A percentile compares a stretch with the other conserved stretches of the same genome.
phyloP scores from a whole-genome alignment of 2,888 invertebrate species.

The Julus scanicus region DNA sequence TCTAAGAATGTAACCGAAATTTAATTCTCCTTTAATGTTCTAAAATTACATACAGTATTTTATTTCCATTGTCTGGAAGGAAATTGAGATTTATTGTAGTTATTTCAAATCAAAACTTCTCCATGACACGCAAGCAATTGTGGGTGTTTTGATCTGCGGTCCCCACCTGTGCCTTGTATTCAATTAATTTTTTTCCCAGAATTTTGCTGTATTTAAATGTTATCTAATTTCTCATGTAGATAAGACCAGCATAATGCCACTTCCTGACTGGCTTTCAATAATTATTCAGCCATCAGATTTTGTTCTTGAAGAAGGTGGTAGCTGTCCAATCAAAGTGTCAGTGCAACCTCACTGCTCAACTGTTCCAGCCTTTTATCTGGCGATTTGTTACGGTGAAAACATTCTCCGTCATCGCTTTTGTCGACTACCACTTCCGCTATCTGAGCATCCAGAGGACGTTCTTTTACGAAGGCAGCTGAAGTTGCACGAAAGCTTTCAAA shows the following conservation, averaged over 20 bases:
- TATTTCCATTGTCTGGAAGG: too few relatives aligned
- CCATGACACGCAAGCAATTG: too few relatives aligned
- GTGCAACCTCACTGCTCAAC: neutral
- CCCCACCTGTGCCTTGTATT: too few relatives aligned
- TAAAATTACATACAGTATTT: too few relatives aligned
- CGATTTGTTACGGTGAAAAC: slow-evolving; percentile 25
- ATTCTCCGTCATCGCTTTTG: slow-evolving; percentile 11
- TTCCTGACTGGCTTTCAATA: slow-evolving; percentile 31
- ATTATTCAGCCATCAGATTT: slow-evolving; percentile 9
- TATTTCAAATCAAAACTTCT: too few relatives aligned
- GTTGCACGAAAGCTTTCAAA: slow-evolving; percentile 22
- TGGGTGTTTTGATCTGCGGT: too few relatives aligned
- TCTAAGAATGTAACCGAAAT: too few relatives aligned
- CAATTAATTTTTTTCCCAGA: too few relatives aligned
- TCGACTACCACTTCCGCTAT: neutral
- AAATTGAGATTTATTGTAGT: too few relatives aligned
- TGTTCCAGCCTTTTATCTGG: neutral
- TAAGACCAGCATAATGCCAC: slow-evolving; percentile 2
- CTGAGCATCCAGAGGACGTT: slow-evolving; percentile 1
- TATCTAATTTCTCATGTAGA: slow-evolving; percentile 17
- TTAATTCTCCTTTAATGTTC: too few relatives aligned
- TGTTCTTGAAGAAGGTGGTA: neutral
- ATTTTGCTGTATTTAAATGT: too few relatives aligned
- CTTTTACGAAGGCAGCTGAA: slow-evolving; percentile 21
- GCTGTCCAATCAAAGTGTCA: neutral